These are phyloP conservation scores for Nannospalax galili DNA, from an alignment of 2,113 vertebrate genomes.

Conservation along the genomic window DNA sequence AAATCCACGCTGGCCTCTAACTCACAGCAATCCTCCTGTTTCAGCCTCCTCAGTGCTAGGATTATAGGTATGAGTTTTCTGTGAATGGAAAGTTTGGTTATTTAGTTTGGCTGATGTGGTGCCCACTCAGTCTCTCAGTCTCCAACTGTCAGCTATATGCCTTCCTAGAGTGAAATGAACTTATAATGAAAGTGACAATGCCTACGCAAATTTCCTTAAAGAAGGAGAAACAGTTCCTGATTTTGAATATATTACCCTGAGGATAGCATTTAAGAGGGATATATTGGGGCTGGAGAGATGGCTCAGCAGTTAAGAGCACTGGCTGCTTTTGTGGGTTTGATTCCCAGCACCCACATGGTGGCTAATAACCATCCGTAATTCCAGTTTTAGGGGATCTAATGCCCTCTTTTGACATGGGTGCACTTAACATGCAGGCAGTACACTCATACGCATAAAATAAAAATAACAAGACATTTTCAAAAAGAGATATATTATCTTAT, in stretches of 20 bases:
- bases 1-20: not conserved
- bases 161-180: not conserved
- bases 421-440: too few species aligned
- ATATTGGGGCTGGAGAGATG: not conserved
- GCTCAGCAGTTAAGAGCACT: too few species aligned
- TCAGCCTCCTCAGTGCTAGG: not conserved
- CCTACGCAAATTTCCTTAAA: not conserved
- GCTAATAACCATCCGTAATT: too few species aligned
- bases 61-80: not conserved
- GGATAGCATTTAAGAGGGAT: not conserved
- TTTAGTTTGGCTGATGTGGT: not conserved
- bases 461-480: too few species aligned
- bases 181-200: not conserved
- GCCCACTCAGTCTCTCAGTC: not conserved
- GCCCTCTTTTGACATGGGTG: too few species aligned
- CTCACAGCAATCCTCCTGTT: not conserved
- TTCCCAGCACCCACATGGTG: too few species aligned
- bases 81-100: not conserved
- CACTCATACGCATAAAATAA: too few species aligned
- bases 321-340: too few species aligned
- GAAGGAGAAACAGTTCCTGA: not conserved
- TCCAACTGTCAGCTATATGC: not conserved
- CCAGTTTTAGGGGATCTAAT: too few species aligned
- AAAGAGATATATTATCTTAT: too few species aligned
- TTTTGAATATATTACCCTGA: conserved; percentile 20